These are phyloP conservation scores for Drosophila repleta DNA, from an alignment of 1,140 invertebrate species.

Conservation along the genomic window DNA sequence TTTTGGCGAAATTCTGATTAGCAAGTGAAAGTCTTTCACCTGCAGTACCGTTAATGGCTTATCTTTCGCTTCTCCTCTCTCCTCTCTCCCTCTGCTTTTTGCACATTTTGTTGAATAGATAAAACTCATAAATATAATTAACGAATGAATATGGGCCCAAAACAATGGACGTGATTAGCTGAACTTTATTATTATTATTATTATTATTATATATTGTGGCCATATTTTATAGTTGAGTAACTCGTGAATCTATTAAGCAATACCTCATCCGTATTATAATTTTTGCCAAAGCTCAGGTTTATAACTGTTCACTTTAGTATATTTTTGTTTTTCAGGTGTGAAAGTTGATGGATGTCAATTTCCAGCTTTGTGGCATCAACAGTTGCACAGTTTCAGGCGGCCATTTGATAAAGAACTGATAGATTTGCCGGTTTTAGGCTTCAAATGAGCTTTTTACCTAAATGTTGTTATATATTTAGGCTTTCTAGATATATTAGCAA, in stretches of 20 bases:
- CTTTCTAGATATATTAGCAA: too few relatives aligned
- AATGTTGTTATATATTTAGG: too few relatives aligned
- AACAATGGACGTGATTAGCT: slow-evolving; percentile 2
- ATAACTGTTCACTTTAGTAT: not conserved
- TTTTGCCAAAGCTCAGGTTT: not conserved
- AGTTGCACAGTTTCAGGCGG: too few relatives aligned
- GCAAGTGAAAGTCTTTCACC: slow-evolving; percentile 68
- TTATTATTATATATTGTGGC: not conserved
- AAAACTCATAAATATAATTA: slow-evolving; percentile 15
- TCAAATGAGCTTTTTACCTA: too few relatives aligned
- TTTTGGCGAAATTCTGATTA: slow-evolving; percentile 69
- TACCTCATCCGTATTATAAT: not conserved
- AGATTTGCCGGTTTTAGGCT: too few relatives aligned
- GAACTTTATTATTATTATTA: too few relatives aligned
- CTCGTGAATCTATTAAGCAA: too few relatives aligned
- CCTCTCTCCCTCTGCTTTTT: slow-evolving; percentile 34
- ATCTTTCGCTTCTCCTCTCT: slow-evolving; percentile 25
- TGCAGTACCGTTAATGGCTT: slow-evolving; percentile 47
- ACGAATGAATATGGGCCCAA: not conserved
- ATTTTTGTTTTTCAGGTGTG: too few relatives aligned
- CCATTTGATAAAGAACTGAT: too few relatives aligned
- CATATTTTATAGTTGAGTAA: too few relatives aligned
- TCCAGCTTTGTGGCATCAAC: too few relatives aligned
- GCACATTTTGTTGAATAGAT: not conserved
- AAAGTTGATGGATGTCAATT: too few relatives aligned